A percentile compares a stretch with the other conserved stretches of the same genome.
phyloP scores from a whole-genome alignment of 1,140 invertebrate genomes.

The Conopomorpha cramerella region DNA sequence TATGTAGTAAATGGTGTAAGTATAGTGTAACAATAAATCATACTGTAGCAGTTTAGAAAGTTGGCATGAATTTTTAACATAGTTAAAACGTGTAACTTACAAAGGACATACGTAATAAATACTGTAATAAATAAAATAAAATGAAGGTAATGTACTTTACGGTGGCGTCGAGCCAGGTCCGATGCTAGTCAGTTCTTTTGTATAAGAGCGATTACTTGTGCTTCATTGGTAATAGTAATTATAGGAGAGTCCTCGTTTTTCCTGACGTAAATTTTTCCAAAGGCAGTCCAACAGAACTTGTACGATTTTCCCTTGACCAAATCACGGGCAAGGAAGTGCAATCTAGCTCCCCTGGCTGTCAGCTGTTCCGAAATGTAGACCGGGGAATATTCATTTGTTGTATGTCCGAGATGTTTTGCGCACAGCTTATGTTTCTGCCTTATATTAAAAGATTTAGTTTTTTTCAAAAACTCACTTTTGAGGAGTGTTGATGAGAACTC shows the following conservation, averaged over 20 bases:
- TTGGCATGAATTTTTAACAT: too few species aligned
- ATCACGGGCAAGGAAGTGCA: neutral
- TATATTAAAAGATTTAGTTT: neutral
- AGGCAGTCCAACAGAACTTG: constrained; percentile 1
- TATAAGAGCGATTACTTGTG: neutral
- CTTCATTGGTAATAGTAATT: constrained; percentile 1
- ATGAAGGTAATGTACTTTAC: too few species aligned
- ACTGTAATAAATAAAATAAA: too few species aligned
- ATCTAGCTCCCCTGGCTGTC: neutral
- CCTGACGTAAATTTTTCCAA: constrained; percentile 1
- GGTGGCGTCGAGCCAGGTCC: too few species aligned
- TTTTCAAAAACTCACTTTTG: neutral
- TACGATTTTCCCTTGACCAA: neutral
- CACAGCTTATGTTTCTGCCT: neutral
- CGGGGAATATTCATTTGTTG: neutral
- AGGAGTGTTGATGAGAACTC: neutral
- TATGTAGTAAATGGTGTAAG: too few species aligned
- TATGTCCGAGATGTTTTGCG: neutral
- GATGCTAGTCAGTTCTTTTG: neutral
- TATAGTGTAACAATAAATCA: too few species aligned
- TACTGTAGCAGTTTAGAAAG: too few species aligned
- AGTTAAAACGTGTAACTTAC: too few species aligned
- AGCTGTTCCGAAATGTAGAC: neutral
- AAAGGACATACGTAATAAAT: too few species aligned
- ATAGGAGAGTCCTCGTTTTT: constrained; percentile 1